Conservation (phyloP, 2,113 vertebrate species). For the Sialia sialis region DNA sequence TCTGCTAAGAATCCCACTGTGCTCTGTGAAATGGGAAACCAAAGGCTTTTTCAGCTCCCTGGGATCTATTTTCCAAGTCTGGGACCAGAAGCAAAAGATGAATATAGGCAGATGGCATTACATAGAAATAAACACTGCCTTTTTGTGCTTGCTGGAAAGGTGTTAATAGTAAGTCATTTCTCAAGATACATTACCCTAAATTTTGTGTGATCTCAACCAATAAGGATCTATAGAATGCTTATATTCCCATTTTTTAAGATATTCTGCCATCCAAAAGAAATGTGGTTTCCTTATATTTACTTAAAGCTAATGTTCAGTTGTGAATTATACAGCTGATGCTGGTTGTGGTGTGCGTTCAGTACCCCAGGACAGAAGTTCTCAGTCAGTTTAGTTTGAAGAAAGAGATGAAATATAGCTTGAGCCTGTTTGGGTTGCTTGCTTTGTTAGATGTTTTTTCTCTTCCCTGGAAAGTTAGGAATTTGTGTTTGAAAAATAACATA, state of each 20-base stretch:
- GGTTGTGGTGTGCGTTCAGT: neutral
- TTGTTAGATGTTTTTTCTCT: neutral
- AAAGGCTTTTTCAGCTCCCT: neutral
- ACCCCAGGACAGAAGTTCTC: neutral
- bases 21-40: neutral
- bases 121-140: neutral
- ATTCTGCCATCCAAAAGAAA: neutral
- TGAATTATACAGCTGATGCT: neutral
- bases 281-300: neutral
- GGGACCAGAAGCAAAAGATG: neutral
- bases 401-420: neutral
- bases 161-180: neutral
- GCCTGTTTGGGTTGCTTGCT: neutral
- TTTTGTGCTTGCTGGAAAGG: neutral
- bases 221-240: neutral
- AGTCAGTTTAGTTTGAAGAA: neutral
- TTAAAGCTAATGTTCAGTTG: neutral
- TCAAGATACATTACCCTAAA: neutral
- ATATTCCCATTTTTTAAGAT: neutral
- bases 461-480: neutral
- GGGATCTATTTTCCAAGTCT: neutral
- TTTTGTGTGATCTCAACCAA: neutral
- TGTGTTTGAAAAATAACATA: neutral
- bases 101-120: neutral
- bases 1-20: neutral